These are phyloP conservation scores for Eurytoma californica DNA, from an alignment of 2,888 invertebrate genomes.

Conservation along the genomic window DNA sequence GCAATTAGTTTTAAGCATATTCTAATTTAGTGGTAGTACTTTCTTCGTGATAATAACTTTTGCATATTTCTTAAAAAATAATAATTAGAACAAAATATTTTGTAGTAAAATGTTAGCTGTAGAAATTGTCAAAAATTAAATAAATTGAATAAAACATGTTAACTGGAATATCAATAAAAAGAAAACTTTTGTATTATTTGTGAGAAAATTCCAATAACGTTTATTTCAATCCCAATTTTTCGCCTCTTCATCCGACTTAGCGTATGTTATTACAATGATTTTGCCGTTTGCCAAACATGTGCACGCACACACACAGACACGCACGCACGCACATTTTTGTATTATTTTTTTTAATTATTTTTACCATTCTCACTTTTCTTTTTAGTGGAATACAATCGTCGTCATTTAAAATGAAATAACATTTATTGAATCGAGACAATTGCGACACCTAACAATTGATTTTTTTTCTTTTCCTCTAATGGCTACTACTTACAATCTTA, in stretches of 20 bases:
- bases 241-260: conserved; percentile 44
- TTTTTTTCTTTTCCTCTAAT: conserved; percentile 63
- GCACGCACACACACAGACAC: conserved; percentile 40
- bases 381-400: conserved; percentile 38
- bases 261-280: conserved; percentile 53
- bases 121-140: neutral
- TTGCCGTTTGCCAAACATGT: conserved; percentile 39
- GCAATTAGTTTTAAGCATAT: too few relatives aligned
- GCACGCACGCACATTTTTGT: conserved; percentile 33
- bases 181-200: conserved; percentile 5
- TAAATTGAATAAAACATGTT: neutral
- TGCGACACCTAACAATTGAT: conserved; percentile 73
- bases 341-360: conserved; percentile 5
- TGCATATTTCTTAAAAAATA: neutral
- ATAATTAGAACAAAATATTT: neutral
- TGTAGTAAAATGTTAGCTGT: neutral
- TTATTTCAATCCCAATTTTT: conserved; percentile 55
- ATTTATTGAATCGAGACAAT: conserved; percentile 74
- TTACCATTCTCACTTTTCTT: conserved; percentile 23
- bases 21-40: too few relatives aligned
- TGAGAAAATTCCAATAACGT: conserved; percentile 57
- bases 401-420: conserved; percentile 73
- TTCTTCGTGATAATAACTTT: too few relatives aligned
- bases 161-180: conserved; percentile 5
- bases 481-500: conserved; percentile 75